phyloP scores from a whole-genome alignment of 2,888 invertebrate genomes.

The Yponomeuta cagnagella region DNA sequence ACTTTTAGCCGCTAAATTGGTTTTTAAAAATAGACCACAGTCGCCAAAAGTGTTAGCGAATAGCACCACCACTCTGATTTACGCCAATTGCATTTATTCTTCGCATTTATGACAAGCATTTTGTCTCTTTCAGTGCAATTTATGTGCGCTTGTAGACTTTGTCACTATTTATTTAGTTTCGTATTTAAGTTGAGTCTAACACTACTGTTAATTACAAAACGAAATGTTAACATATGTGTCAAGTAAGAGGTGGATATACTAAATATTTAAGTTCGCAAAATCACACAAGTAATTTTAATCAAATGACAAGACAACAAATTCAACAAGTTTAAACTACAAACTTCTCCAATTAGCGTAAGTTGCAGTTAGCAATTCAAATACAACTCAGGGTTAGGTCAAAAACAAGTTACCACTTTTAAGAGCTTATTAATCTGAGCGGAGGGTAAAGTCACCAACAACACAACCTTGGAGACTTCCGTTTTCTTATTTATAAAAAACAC shows the following conservation, averaged over 20 bases:
- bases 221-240: neutral
- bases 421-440: neutral
- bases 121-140: slow-evolving; percentile 37
- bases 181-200: slow-evolving; percentile 13
- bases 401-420: neutral
- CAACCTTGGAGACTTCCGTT: too few relatives aligned
- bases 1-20: too few relatives aligned
- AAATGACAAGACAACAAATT: slow-evolving; percentile 8
- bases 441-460: too few relatives aligned
- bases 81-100: slow-evolving; percentile 46
- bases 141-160: slow-evolving; percentile 73
- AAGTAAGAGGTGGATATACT: neutral
- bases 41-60: too few relatives aligned
- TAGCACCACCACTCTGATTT: slow-evolving; percentile 30
- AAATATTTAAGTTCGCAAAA: slow-evolving; percentile 3
- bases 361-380: neutral
- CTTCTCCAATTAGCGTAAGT: neutral
- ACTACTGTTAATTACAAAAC: slow-evolving; percentile 19
- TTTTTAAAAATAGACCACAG: too few relatives aligned
- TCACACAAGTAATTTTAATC: neutral
- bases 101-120: slow-evolving; percentile 52
- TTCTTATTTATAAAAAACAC: too few relatives aligned
- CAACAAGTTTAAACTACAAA: neutral
- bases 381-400: neutral
- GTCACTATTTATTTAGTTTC: slow-evolving; percentile 31